Conservation (phyloP, 1,140 invertebrate species). For the Wasmannia auropunctata region DNA sequence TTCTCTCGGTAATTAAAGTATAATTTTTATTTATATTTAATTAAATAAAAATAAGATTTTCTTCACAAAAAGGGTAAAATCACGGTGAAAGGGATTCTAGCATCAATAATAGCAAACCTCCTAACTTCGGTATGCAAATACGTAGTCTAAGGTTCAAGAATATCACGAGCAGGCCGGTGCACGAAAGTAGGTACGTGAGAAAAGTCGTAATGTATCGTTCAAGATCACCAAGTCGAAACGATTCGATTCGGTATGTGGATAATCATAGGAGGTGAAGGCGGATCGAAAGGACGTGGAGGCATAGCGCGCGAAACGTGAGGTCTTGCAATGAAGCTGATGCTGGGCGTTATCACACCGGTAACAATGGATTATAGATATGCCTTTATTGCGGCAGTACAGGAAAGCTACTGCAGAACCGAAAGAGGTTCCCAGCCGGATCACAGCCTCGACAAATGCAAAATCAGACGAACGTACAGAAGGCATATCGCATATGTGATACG, state of each 20-base stretch:
- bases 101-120: background rate
- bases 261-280: constrained; percentile 43
- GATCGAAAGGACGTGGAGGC: constrained; percentile 27
- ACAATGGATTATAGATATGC: constrained; percentile 35
- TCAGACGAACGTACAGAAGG: background rate
- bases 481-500: background rate
- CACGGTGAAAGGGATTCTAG: no score
- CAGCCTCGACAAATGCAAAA: background rate
- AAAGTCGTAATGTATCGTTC: constrained; percentile 62
- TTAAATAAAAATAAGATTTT: background rate
- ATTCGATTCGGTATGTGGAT: constrained; percentile 63
- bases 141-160: background rate
- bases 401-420: background rate
- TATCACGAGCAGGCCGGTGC: background rate
- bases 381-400: background rate
- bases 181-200: constrained; percentile 53
- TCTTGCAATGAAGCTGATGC: background rate
- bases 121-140: background rate
- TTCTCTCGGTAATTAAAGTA: no score
- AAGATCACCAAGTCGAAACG: constrained; percentile 63
- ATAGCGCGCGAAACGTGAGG: background rate
- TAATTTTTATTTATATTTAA: background rate
- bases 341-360: constrained; percentile 3
- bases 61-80: background rate
- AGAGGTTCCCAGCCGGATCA: background rate